Evolutionary conservation across 2,888 invertebrate species (phyloP), one percentile per base, ranked within the genome.

Genomic region (Diabrotica balteata): DNA sequence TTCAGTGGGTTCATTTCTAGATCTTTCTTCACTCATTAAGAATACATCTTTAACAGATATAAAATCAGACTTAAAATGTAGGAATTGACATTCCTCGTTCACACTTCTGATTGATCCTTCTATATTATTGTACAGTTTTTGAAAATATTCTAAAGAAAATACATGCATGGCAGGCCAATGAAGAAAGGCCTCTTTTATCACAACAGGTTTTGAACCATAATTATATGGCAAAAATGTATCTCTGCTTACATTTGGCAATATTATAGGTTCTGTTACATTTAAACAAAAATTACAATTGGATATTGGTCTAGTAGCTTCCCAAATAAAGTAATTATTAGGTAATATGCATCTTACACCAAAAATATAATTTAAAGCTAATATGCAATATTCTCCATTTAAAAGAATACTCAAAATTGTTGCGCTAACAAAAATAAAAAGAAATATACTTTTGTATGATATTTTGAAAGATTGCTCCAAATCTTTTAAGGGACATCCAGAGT

Each of bases 281-380:
- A 85, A 84, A 84, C 95, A 95, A 84, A 93, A 93, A 77, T 87
- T 86, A 81, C 96, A 96, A 84, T 94, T 89, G 32, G 93, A 91
- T 63, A 93, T 86, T 43, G 95, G 95, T 74, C 95, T 86, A 32
- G 94, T 92, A 62, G 93, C 92, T 85, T 96, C 95, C 94, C 94
- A 94, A 73, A 94, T 85, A 69, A 95, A 86, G 82, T 93, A 93
- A 86, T 95, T 95, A 83, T 93, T 93, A 73, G 92, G 91, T 80
- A 95, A 80, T 72, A 94, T 84, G 84, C 96, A 96, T 79, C 93
- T 88, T 73, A 89, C 86, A 77, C 89, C 88, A 75, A 89, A 76
- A 73, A 88, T 73, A 75, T 73, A 73, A 49, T 73, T 68, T 11
- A 55, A n/a, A 4, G 52, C n/a, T 52, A 46, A 22, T 45, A 52